These are phyloP conservation scores for Diabrotica balteata DNA, from an alignment of 2,888 invertebrate genomes.

Conservation along the genomic window DNA sequence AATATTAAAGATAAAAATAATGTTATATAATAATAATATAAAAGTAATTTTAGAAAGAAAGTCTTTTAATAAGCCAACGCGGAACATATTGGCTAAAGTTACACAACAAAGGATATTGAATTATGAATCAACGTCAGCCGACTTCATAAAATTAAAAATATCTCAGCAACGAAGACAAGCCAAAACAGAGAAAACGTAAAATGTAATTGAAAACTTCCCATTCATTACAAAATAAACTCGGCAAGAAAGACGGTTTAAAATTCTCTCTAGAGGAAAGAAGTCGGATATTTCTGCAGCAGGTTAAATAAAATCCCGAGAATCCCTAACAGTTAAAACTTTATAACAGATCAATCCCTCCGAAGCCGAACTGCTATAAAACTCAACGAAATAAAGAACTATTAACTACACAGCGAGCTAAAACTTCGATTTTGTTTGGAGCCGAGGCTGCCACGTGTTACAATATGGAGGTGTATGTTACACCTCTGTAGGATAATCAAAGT, in stretches of 20 bases:
- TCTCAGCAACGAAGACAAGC: not conserved
- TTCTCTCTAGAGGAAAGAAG: constrained; percentile 1
- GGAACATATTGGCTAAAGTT: no score
- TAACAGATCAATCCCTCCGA: constrained; percentile 50
- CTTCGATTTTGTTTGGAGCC: constrained; percentile 48
- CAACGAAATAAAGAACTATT: constrained; percentile 55
- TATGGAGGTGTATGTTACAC: constrained; percentile 46
- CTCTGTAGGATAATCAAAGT: constrained; percentile 40
- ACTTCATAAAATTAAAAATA: not conserved
- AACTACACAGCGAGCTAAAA: constrained; percentile 52
- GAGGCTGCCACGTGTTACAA: constrained; percentile 49
- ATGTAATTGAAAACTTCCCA: constrained; percentile 2
- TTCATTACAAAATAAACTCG: constrained; percentile 14
- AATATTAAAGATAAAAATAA: no score
- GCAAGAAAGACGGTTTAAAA: constrained; percentile 1
- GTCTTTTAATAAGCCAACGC: no score
- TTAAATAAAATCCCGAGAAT: constrained; percentile 28
- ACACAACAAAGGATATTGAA: no score
- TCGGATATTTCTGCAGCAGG: constrained; percentile 17
- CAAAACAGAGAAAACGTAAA: not conserved
- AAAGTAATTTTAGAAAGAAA: no score
- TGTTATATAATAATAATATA: no score
- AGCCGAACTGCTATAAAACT: constrained; percentile 49
- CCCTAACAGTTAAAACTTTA: constrained; percentile 46
- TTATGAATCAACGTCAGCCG: not conserved